Base-by-base conservation (phyloP, 1,140 invertebrate species). In the Caenorhabditis briggsae region DNA sequence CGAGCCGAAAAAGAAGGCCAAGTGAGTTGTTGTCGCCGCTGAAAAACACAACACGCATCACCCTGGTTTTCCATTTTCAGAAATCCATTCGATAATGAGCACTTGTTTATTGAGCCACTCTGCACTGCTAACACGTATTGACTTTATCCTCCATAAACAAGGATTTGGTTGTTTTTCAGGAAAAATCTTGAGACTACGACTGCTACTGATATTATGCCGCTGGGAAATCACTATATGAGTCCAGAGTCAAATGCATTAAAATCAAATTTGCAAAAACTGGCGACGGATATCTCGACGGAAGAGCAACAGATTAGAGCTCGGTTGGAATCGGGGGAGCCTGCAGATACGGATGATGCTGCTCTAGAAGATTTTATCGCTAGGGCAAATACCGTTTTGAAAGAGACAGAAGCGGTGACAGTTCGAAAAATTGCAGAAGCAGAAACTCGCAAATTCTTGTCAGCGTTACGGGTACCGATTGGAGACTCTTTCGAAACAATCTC, bases 61-160 rank as follows among this genome's bases (percentile, higher is more conserved):
- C 59, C 3, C 1, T 61, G 59, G 59, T 61, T 61, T 61, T 33
- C 33, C 43, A 53, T 50, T 78, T 78, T 50, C 70, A 78, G 43
- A 78, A 78, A 78, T 48, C 70, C 43, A 1, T 78, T 78, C 20
- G 70, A 78, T 53, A 78, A 78, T n/a, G 43, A 78, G 18, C 18
- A 78, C 18, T 78, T 78, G 70, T 78, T 50, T 12, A 78, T 78
- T n/a, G 70, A 78, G 46, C 46, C 70, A 78, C 70, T 78, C 9
- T 18, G 46, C 70, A 78, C 70, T 78, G 46, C 70, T 78, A 78
- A 78, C 46, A 78, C 46, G 70, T 78, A 78, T 50, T 78, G 23
- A 78, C 46, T 8, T 16, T 8, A 46, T 46, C 18, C 65, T 74
- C 14, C 2, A 23, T 2, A 14, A 12, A 23, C 8, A 46, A 70